phyloP scores from a whole-genome alignment of 2,797 vertebrate genomes.

The Chloroceryle inda region DNA sequence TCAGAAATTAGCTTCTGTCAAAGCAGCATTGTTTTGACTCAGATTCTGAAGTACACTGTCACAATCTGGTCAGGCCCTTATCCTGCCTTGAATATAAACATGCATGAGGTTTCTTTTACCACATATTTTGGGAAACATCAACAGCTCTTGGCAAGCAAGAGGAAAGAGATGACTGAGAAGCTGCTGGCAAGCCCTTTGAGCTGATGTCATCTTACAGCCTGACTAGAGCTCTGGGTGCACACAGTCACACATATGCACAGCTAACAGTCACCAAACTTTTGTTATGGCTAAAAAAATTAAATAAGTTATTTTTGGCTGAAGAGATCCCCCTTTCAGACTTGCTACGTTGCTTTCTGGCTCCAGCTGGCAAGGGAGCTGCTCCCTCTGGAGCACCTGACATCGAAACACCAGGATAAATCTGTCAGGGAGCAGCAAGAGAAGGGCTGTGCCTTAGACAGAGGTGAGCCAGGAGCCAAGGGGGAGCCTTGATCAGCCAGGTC shows the following conservation, averaged over 20 bases:
- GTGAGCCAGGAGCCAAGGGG: neutral
- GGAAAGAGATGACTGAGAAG: slow-evolving; percentile 25
- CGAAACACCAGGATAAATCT: slow-evolving; percentile 25
- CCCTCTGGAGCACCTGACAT: neutral
- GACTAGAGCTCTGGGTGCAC: neutral
- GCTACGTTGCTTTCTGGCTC: neutral
- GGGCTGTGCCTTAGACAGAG: neutral
- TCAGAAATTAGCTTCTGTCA: neutral
- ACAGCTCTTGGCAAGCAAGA: slow-evolving; percentile 45
- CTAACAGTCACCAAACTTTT: slow-evolving; percentile 42
- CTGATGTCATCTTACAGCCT: slow-evolving; percentile 48
- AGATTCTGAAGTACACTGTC: neutral
- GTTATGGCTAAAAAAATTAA: slow-evolving; percentile 51
- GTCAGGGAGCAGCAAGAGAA: neutral
- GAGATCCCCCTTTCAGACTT: neutral
- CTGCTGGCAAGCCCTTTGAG: slow-evolving; percentile 36
- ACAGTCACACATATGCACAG: neutral
- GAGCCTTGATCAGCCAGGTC: neutral
- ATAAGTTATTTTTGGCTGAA: slow-evolving; percentile 47
- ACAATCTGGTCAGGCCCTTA: neutral
- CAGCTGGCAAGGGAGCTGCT: slow-evolving; percentile 19
- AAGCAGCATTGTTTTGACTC: slow-evolving; percentile 20
- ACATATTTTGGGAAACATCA: slow-evolving; percentile 43
- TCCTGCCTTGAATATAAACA: slow-evolving; percentile 41
- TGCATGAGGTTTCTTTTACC: slow-evolving; percentile 17